Evolutionary conservation across 2,888 invertebrate species (phyloP).

Genomic region (Nemapogon koenigi): DNA sequence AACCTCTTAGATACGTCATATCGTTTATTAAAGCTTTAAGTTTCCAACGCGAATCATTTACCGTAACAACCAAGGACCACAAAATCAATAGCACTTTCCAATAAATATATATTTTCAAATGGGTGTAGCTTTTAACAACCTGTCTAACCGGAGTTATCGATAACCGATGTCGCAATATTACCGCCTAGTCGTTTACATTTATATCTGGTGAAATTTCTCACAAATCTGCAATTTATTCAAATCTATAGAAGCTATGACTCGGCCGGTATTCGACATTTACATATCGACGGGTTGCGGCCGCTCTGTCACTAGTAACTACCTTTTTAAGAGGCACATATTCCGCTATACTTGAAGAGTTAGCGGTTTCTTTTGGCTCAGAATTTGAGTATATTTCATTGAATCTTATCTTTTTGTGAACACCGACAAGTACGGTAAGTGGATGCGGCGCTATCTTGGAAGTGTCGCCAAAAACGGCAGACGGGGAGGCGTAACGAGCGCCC

Average conservation of each 20-base stretch:
- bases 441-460: constrained; percentile 38
- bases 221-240: constrained; percentile 45
- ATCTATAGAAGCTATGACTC: constrained; percentile 51
- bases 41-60: too few relatives aligned
- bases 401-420: constrained; percentile 27
- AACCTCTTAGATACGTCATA: too few relatives aligned
- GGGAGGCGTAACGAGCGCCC: constrained; percentile 36
- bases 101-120: constrained; percentile 7
- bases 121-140: constrained; percentile 2
- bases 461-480: constrained; percentile 40
- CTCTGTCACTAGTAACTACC: too few relatives aligned
- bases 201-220: constrained; percentile 23
- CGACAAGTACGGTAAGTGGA: constrained; percentile 38
- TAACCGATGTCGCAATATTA: constrained; percentile 11
- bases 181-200: constrained; percentile 7
- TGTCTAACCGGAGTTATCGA: constrained; percentile 4
- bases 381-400: constrained; percentile 5
- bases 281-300: constrained; percentile 26
- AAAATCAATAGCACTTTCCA: too few relatives aligned
- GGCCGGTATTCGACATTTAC: constrained; percentile 57
- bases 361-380: constrained; percentile 1
- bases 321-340: constrained; percentile 1
- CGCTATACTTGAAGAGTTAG: constrained; percentile 5
- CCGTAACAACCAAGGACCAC: too few relatives aligned
- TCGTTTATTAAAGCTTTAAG: too few relatives aligned